Evolutionary conservation across 2,797 vertebrate genomes (phyloP).

Genomic region (Anisognathus igniventris): DNA sequence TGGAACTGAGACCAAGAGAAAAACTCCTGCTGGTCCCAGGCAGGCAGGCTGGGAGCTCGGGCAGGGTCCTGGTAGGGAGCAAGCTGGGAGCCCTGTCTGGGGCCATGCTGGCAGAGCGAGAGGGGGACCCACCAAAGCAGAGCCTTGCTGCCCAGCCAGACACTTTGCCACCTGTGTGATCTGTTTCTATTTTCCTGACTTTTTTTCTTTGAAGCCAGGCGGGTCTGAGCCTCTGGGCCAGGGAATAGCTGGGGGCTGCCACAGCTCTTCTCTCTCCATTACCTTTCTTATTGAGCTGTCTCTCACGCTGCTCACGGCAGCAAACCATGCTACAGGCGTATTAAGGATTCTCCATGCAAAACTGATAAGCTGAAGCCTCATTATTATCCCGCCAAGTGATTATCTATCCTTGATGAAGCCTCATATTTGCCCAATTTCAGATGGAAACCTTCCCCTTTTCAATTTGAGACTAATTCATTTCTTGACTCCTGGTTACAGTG

Average conservation of each 20-base stretch:
- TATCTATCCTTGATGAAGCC: constrained; percentile 69
- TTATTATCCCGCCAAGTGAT: constrained; percentile 66
- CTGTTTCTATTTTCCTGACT: neutral
- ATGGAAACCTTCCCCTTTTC: constrained; percentile 65
- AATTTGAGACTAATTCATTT: constrained; percentile 69
- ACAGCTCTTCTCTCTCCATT: neutral
- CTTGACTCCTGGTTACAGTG: constrained; percentile 68
- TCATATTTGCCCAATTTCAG: constrained; percentile 68
- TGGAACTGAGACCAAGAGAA: neutral
- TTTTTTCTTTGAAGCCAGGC: neutral
- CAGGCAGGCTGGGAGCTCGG: fast-evolving
- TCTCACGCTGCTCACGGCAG: neutral
- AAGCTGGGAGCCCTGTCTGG: neutral
- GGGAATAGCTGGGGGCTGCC: neutral
- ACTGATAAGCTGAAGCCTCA: constrained; percentile 60
- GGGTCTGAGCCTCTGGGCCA: neutral
- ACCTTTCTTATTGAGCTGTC: constrained; percentile 55
- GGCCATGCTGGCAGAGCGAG: neutral
- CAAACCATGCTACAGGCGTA: neutral
- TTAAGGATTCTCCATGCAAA: constrained; percentile 68
- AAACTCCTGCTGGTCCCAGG: neutral
- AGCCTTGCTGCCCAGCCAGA: neutral
- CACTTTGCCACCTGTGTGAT: neutral
- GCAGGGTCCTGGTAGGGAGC: neutral
- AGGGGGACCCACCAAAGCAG: neutral